phyloP scores from a whole-genome alignment of 2,888 invertebrate genomes.

The Stenchaetothrips biformis region DNA sequence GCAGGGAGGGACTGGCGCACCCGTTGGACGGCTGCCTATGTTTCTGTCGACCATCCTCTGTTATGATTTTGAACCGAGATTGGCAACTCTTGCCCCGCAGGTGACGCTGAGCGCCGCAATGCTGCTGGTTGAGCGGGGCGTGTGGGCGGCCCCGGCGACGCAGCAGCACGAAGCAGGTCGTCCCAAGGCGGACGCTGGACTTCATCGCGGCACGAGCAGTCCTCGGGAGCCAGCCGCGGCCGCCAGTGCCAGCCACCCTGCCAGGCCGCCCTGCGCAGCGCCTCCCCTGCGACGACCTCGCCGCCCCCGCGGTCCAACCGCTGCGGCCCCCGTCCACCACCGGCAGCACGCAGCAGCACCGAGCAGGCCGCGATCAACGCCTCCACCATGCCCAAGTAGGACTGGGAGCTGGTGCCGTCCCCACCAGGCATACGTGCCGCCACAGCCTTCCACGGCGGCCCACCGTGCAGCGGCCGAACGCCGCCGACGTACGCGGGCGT shows the following conservation, averaged over 20 bases:
- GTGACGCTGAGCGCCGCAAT: not conserved
- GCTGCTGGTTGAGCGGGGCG: not conserved
- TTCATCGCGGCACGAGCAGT: constrained; percentile 5
- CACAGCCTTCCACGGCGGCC: not conserved
- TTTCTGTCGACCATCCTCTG: not conserved
- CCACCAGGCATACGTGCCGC: not conserved
- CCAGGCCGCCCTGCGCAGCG: too few relatives aligned
- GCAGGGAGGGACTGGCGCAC: too few relatives aligned
- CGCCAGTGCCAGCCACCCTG: not conserved
- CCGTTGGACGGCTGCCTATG: too few relatives aligned
- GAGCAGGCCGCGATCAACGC: not conserved
- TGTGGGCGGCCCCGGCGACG: not conserved
- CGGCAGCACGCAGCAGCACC: constrained; percentile 4
- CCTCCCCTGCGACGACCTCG: not conserved
- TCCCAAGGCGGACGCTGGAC: constrained; percentile 2
- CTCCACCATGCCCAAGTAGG: not conserved
- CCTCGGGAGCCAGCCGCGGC: not conserved
- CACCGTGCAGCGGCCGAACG: not conserved
- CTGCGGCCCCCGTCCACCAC: not conserved
- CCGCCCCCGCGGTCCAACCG: not conserved
- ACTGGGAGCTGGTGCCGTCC: constrained; percentile 16
- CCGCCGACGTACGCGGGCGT: constrained; percentile 8
- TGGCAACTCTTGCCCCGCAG: not conserved
- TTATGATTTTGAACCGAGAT: too few relatives aligned
- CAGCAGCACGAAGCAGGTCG: constrained; percentile 10